phyloP scores from a whole-genome alignment of 1,140 invertebrate species.

The Apis florea region DNA sequence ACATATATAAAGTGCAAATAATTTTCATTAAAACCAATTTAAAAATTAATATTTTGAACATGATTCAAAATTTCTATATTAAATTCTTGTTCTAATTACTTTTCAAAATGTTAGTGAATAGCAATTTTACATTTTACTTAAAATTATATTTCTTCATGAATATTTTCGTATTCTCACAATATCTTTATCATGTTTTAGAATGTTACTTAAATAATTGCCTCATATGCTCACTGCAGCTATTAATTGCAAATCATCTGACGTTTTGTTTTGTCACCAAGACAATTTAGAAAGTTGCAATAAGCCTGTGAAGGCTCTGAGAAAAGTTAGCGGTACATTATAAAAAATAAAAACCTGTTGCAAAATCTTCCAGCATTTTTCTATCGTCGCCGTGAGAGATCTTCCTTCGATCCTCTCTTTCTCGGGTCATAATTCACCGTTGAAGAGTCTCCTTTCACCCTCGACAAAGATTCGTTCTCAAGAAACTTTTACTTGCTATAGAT shows the following conservation, averaged over 20 bases:
- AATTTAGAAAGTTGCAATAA: slow-evolving; percentile 41
- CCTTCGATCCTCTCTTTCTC: slow-evolving; percentile 1
- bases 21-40: neutral
- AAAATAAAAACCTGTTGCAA: slow-evolving; percentile 41
- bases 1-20: neutral
- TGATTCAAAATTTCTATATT: neutral
- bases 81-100: neutral
- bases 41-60: neutral
- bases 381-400: neutral
- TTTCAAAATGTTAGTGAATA: neutral
- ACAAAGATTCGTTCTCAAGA: slow-evolving; percentile 35
- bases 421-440: slow-evolving; percentile 34
- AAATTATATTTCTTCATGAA: neutral
- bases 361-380: slow-evolving; percentile 29
- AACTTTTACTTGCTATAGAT: slow-evolving; percentile 19
- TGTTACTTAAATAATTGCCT: neutral
- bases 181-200: neutral
- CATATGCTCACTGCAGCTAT: neutral
- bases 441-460: slow-evolving; percentile 44
- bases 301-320: slow-evolving; percentile 4
- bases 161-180: neutral
- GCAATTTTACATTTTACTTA: neutral
- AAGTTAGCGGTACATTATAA: slow-evolving; percentile 15
- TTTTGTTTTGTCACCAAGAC: slow-evolving; percentile 8
- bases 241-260: neutral